A percentile compares a stretch with the other conserved stretches of the same genome.
Conservation (phyloP, 2,888 invertebrate genomes). For the Matsumyia berberina region DNA sequence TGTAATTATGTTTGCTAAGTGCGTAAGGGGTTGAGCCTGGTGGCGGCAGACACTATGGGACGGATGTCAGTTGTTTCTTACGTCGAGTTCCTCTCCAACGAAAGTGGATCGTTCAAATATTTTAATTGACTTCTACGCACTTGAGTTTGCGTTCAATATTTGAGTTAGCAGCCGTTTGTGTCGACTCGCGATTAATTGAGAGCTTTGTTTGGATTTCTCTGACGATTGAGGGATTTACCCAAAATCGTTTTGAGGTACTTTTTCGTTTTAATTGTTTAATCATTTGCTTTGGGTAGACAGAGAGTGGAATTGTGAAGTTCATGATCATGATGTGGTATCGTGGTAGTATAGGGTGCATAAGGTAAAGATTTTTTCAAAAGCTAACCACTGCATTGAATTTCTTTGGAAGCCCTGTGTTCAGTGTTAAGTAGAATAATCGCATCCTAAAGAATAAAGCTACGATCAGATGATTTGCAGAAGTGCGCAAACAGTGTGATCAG, state of each 20-base stretch:
- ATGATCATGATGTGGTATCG: too few species aligned
- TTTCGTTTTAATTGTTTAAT: constrained; percentile 23
- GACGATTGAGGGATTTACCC: neutral
- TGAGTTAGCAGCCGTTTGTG: constrained; percentile 49
- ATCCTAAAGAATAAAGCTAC: too few species aligned
- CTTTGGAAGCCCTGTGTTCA: too few species aligned
- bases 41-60: constrained; percentile 16
- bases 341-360: too few species aligned
- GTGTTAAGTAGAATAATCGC: too few species aligned
- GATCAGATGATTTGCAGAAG: too few species aligned
- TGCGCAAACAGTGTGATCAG: too few species aligned
- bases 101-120: constrained; percentile 41
- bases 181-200: constrained; percentile 44
- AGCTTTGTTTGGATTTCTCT: constrained; percentile 15
- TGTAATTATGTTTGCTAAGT: constrained; percentile 52
- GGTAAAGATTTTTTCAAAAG: too few species aligned
- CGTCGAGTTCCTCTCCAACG: neutral
- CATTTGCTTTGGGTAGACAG: constrained; percentile 4
- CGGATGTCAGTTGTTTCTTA: neutral
- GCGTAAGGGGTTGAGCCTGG: constrained; percentile 45
- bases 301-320: constrained; percentile 1
- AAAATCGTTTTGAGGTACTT: neutral
- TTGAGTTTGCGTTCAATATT: constrained; percentile 25
- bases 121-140: constrained; percentile 46
- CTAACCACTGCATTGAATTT: too few species aligned